Evolutionary conservation across 2,888 invertebrate species (phyloP), one percentile per base, ranked within the genome.

Genomic region (Phengaris arion): DNA sequence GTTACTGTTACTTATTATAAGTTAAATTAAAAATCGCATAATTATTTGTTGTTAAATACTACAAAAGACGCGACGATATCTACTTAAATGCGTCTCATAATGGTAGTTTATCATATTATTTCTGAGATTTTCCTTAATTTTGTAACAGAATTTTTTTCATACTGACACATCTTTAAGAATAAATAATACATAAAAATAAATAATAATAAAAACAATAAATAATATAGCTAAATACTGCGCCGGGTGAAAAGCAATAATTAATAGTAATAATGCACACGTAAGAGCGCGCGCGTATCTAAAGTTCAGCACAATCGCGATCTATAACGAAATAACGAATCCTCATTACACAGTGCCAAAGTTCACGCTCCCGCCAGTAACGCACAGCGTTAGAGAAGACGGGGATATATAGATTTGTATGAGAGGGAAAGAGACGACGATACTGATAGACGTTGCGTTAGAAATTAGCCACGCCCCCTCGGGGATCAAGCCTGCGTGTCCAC

Each of bases 311-410:
- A 90, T 90, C 89, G 87, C 89, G 89, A 90, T 91, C 91, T 90
- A 85, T 89, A 91, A 89, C 88, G 88, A 88, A 89, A 85, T 89
- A 91, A 89, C 88, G 88, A 88, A 89, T 90, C 88, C 87, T 89
- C 90, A 90, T 91, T 89, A 90, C 89, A 89, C 88, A 88, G 88
- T 91, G 91, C 87, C 91, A 92, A 91, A 92, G 92, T 92, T 92
- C 92, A 91, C 87, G 87, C 87, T 85, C 91, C 92, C 91, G 87
- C 92, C 89, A 86, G 89, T 91, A 91, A 87, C 87, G 90, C 91
- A 91, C 92, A 83, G 83, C 83, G 83, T 89, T 89, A 89, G 88
- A 89, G 86, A 85, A 86, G 87, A 90, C 74, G 78, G 81, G 10
- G 68, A 77, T 79, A 57, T 22, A 7, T 6, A 6, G 3, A 1